Evolutionary conservation across 2,888 invertebrate genomes (phyloP).

Genomic region (Acrobasis repandana): DNA sequence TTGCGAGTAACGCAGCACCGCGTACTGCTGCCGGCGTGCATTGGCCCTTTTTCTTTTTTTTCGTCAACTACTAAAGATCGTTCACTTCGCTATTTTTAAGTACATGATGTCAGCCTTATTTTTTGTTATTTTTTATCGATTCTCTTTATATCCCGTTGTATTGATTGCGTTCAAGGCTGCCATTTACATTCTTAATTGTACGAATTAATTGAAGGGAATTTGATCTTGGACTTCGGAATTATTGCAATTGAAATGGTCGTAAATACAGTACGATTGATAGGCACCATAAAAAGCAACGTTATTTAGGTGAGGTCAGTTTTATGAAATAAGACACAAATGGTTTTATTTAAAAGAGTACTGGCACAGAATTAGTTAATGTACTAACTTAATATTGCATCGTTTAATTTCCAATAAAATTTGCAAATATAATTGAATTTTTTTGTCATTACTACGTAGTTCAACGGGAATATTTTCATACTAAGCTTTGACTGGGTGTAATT

Average conservation of each 20-base stretch:
- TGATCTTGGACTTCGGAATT: conserved; percentile 7
- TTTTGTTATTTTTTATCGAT: conserved; percentile 37
- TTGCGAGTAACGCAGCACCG: conserved; percentile 73
- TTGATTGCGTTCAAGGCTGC: conserved; percentile 44
- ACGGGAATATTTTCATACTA: no score
- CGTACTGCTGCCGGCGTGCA: conserved; percentile 67
- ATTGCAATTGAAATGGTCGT: not conserved
- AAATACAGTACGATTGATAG: not conserved
- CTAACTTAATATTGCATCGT: no score
- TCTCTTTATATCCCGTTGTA: conserved; percentile 51
- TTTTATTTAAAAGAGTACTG: no score
- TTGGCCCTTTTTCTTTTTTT: conserved; percentile 65
- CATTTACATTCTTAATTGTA: conserved; percentile 13
- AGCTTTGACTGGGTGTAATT: no score
- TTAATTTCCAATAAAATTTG: no score
- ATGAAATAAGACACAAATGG: not conserved
- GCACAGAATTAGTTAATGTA: no score
- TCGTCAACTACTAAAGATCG: conserved; percentile 58
- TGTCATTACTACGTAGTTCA: no score
- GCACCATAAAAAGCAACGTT: not conserved
- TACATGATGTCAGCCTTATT: conserved; percentile 61
- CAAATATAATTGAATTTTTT: no score
- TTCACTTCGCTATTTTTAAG: conserved; percentile 58
- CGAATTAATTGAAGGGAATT: conserved; percentile 7
- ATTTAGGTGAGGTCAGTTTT: not conserved